Conservation (phyloP, 1,140 invertebrate genomes). For the Macrostomum lignano region DNA sequence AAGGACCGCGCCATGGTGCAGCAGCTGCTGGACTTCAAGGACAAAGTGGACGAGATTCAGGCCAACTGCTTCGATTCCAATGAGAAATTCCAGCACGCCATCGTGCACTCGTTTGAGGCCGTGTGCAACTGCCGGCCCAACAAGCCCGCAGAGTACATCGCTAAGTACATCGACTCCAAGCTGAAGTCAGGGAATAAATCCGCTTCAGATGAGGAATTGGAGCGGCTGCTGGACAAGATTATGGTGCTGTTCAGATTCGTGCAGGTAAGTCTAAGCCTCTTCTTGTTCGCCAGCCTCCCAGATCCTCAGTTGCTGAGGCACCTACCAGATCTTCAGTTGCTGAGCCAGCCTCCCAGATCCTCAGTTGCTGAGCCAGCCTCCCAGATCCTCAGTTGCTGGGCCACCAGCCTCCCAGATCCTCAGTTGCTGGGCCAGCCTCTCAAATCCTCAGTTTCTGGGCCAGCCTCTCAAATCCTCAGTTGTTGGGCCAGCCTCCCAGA, state of each 20-base stretch:
- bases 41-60: slow-evolving; percentile 79
- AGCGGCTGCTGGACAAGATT: slow-evolving; percentile 78
- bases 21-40: slow-evolving; percentile 69
- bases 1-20: slow-evolving; percentile 95
- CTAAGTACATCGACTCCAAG: slow-evolving; percentile 92
- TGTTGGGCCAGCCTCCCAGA: no score
- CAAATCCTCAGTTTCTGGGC: no score
- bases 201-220: slow-evolving; percentile 82
- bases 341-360: no score
- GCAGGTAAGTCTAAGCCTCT: slow-evolving; percentile 38
- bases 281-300: no score
- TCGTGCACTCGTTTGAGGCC: slow-evolving; percentile 86
- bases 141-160: slow-evolving; percentile 95
- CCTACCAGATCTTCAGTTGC: no score
- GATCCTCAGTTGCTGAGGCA: no score
- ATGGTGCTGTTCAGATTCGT: slow-evolving; percentile 97
- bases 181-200: slow-evolving; percentile 83
- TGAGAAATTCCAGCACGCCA: slow-evolving; percentile 64
- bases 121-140: slow-evolving; percentile 93
- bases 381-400: no score
- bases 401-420: no score
- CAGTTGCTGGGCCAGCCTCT: no score
- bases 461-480: no score
- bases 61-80: slow-evolving; percentile 62
- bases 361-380: no score